Evolutionary conservation across 2,888 invertebrate genomes (phyloP).

Genomic region (Torymus texanus): DNA sequence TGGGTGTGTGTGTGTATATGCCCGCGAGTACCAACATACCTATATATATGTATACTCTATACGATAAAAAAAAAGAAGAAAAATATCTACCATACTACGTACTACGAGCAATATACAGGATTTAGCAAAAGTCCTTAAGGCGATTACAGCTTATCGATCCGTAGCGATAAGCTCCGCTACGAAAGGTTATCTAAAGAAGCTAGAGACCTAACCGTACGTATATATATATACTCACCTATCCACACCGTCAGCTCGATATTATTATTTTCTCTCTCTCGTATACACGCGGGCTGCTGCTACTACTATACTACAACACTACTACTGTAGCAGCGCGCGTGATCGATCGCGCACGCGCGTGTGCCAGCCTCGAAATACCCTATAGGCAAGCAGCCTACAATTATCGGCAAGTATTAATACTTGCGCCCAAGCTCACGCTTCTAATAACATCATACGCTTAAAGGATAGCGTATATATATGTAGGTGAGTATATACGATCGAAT

Average conservation of each 20-base stretch:
- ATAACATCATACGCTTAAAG: slow-evolving; percentile 42
- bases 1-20: neutral
- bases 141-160: slow-evolving; percentile 45
- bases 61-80: too few relatives aligned
- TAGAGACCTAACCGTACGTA: slow-evolving; percentile 3
- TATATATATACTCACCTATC: neutral
- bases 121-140: slow-evolving; percentile 47
- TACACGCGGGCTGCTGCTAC: slow-evolving; percentile 31
- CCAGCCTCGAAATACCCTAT: slow-evolving; percentile 20
- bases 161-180: slow-evolving; percentile 19
- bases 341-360: slow-evolving; percentile 39
- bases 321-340: slow-evolving; percentile 15
- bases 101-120: neutral
- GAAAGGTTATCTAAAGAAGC: slow-evolving; percentile 49
- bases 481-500: slow-evolving; percentile 14
- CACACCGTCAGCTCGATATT: neutral
- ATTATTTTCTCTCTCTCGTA: neutral
- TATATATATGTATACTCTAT: too few relatives aligned
- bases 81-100: neutral
- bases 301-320: neutral
- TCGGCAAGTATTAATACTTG: slow-evolving; percentile 53
- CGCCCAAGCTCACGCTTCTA: slow-evolving; percentile 27
- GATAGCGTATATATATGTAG: slow-evolving; percentile 52
- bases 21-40: neutral
- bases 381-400: slow-evolving; percentile 41